These are phyloP conservation scores for Reticulitermes lucifugus DNA, from an alignment of 2,888 invertebrate species.

Conservation along the genomic window DNA sequence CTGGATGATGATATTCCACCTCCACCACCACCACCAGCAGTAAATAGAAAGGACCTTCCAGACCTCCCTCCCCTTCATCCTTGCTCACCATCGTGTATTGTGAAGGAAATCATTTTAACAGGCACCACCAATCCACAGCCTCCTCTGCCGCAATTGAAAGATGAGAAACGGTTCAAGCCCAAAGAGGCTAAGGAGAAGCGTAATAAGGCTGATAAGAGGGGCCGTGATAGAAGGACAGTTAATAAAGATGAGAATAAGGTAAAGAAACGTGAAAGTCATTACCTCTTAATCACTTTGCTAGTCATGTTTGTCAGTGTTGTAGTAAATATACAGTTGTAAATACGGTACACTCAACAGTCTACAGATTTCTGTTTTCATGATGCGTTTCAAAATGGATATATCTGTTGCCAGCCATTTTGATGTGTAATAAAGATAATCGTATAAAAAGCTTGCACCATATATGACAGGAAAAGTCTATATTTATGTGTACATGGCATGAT, in stretches of 20 bases:
- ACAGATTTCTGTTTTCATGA: too few relatives aligned
- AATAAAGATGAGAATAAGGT: slow-evolving; percentile 52
- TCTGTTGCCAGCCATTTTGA: too few relatives aligned
- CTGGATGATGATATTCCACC: slow-evolving; percentile 30
- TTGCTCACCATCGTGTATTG: slow-evolving; percentile 23
- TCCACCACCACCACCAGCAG: slow-evolving; percentile 45
- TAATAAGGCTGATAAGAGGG: slow-evolving; percentile 61
- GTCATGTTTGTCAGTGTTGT: too few relatives aligned
- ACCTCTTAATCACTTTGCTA: too few relatives aligned
- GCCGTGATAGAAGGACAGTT: slow-evolving; percentile 56
- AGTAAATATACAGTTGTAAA: too few relatives aligned
- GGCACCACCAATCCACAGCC: slow-evolving; percentile 19
- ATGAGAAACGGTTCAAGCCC: slow-evolving; percentile 56
- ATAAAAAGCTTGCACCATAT: too few relatives aligned
- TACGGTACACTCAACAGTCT: too few relatives aligned
- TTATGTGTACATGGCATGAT: too few relatives aligned
- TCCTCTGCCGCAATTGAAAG: slow-evolving; percentile 21
- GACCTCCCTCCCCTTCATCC: slow-evolving; percentile 30
- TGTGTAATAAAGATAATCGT: too few relatives aligned
- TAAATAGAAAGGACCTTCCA: slow-evolving; percentile 43
- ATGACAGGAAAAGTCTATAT: too few relatives aligned
- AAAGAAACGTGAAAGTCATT: slow-evolving; percentile 17
- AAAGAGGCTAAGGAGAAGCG: slow-evolving; percentile 62
- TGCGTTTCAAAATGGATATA: too few relatives aligned
- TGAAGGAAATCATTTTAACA: slow-evolving; percentile 25